Evolutionary conservation across 2,797 vertebrate species (phyloP), one percentile per base, ranked within the genome.

Genomic region (Alcedo atthis): DNA sequence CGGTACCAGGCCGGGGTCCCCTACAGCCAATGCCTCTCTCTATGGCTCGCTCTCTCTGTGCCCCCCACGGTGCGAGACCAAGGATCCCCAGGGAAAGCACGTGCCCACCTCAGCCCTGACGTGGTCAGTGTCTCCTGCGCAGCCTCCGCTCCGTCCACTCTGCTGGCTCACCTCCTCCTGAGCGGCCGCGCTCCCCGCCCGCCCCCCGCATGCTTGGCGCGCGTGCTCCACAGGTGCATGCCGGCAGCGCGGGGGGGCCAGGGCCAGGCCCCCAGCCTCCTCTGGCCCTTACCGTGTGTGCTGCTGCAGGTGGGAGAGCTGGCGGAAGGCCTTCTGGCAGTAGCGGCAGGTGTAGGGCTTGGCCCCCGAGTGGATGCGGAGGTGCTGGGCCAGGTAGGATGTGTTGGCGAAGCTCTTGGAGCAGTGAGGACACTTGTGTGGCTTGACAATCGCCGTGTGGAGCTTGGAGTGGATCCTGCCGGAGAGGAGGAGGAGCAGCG

Each of bases 221-320:
- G 96, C 95, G 94, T 97, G 96, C 95, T 98, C 98, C 97, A 96
- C 87, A 77, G 96, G 97, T 96, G 97, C 97, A 98, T 97, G 96
- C 97, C 93, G 97, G 97, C 95, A 95, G 97, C 90, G 94, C 71
- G 98, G 97, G 97, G 97, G 97, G 97, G 97, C 97, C 96, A 97
- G 97, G 89, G 94, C 95, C 90, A 85, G 98, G 97, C 93, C 93
- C 97, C 96, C 97, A 92, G 97, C 97, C 98, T 97, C 94, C 97
- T 97, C 97, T 94, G 76, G 96, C 98, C 98, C 98, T 98, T 98
- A 99, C 99, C 99, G 98, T 98, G 99, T 99, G 98, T 99, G 99
- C 97, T 99, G 99, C 98, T 99, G 99, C 96, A 99, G 98, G 98
- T 99, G 99, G 98, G 99, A 99, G 98, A 99, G 99, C 97, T 99